phyloP scores from a whole-genome alignment of 2,888 invertebrate species.

The Mayetiola destructor region DNA sequence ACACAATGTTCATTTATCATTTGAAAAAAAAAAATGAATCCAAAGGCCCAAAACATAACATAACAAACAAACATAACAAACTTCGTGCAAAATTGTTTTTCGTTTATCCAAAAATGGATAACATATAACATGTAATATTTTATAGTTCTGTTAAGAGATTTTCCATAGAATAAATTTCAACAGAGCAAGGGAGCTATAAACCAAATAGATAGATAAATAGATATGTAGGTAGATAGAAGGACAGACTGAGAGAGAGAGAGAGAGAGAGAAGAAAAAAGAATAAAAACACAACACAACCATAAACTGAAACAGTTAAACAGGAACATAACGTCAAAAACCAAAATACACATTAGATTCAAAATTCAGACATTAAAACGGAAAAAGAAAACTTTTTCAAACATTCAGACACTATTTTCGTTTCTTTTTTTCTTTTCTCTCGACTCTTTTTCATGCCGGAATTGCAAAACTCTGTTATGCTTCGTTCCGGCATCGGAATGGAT shows the following conservation, averaged over 20 bases:
- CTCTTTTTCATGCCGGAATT: background rate
- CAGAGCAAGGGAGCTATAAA: no score
- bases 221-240: background rate
- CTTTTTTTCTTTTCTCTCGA: background rate
- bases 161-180: no score
- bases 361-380: no score
- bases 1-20: no score
- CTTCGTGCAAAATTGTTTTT: background rate
- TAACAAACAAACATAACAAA: background rate
- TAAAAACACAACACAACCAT: background rate
- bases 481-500: no score
- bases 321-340: background rate
- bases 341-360: background rate
- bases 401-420: background rate
- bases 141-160: background rate
- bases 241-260: background rate
- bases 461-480: background rate
- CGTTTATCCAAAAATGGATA: no score
- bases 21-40: background rate
- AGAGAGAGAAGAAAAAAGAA: background rate
- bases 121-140: background rate
- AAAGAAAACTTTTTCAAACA: no score
- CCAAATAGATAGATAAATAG: background rate
- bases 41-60: background rate
- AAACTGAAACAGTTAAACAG: slow-evolving; percentile 8